A percentile compares a stretch with the other conserved stretches of the same genome.
Conservation (phyloP, 2,888 invertebrate species). For the Protonemura montana region DNA sequence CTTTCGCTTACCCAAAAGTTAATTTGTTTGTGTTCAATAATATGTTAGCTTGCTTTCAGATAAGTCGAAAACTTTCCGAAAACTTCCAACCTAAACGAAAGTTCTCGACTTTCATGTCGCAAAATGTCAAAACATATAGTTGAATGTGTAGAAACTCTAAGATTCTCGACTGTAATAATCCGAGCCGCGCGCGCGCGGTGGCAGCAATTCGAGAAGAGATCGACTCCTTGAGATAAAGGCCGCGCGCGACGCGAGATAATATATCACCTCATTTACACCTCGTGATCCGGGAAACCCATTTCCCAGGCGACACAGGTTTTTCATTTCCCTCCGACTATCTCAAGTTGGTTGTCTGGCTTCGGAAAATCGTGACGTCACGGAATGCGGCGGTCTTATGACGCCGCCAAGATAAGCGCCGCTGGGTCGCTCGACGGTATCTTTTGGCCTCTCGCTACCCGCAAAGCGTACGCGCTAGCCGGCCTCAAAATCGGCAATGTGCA, state of each 20-base stretch:
- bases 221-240: conserved; percentile 36
- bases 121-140: background rate
- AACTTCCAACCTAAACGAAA: background rate
- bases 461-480: background rate
- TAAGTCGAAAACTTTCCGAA: background rate
- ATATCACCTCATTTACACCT: conserved; percentile 48
- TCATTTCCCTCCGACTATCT: conserved; percentile 44
- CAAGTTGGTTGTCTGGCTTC: conserved; percentile 23
- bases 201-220: conserved; percentile 35
- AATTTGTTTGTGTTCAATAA: background rate
- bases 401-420: background rate
- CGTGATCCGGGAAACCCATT: conserved; percentile 45
- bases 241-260: conserved; percentile 32
- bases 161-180: background rate
- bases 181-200: background rate
- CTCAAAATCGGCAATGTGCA: background rate
- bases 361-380: conserved; percentile 43
- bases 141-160: background rate
- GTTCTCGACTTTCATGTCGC: conserved; percentile 7
- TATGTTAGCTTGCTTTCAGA: background rate
- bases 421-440: background rate
- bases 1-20: background rate
- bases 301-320: conserved; percentile 46
- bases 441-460: background rate
- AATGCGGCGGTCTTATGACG: background rate